Conservation (phyloP, 2,888 invertebrate genomes). For the Ectobius pallidus region DNA sequence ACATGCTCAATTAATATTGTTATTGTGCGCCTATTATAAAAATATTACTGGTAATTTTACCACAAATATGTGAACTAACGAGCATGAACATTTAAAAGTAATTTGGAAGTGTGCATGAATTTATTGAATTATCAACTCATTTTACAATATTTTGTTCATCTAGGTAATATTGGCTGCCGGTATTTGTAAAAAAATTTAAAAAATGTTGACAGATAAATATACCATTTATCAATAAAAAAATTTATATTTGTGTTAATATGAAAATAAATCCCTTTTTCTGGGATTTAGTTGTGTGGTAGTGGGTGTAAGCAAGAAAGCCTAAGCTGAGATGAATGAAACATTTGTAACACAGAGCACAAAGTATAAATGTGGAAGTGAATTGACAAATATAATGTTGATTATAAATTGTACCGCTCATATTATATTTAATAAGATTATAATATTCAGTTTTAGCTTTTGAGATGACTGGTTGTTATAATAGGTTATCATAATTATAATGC, state of each 20-base stretch:
- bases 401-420: constrained; percentile 26
- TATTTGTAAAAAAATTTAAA: no score
- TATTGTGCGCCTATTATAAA: constrained; percentile 25
- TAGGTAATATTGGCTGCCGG: neutral
- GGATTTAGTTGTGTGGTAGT: constrained; percentile 26
- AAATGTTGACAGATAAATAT: neutral
- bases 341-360: neutral
- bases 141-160: constrained; percentile 10
- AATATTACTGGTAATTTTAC: neutral
- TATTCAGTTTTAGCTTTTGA: no score
- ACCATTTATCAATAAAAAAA: constrained; percentile 7
- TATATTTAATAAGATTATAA: constrained; percentile 2
- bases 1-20: constrained; percentile 40
- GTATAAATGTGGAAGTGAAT: neutral
- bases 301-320: neutral
- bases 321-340: neutral
- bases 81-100: neutral
- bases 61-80: neutral
- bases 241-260: constrained; percentile 28
- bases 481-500: no score
- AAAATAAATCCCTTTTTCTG: constrained; percentile 9
- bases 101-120: constrained; percentile 28
- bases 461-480: no score
- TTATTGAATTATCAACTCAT: constrained; percentile 3
- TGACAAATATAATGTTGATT: constrained; percentile 4